phyloP scores from a whole-genome alignment of 2,113 vertebrate species.

The Alosa alosa region DNA sequence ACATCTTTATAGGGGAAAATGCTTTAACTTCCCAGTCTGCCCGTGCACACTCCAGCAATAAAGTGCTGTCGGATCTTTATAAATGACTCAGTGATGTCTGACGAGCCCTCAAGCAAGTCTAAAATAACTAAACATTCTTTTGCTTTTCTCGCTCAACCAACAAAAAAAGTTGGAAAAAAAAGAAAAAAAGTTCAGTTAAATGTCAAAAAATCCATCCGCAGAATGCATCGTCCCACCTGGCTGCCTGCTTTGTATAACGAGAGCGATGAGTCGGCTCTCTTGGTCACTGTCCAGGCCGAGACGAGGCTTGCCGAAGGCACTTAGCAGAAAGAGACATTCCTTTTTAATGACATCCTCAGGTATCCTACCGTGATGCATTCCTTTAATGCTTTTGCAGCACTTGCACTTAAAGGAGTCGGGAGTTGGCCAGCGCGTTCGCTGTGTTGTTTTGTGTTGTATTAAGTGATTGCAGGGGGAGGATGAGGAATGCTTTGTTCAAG shows the following conservation, averaged over 20 bases:
- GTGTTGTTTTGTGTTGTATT: neutral
- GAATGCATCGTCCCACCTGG: too few relatives aligned
- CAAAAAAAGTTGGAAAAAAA: neutral
- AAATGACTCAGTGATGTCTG: neutral
- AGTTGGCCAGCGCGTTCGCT: neutral
- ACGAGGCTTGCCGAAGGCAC: slow-evolving; percentile 8
- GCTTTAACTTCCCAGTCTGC: too few relatives aligned
- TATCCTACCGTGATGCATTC: slow-evolving; percentile 19
- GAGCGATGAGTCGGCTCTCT: neutral
- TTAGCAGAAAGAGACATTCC: slow-evolving; percentile 19
- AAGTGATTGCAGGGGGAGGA: neutral
- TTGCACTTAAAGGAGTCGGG: neutral
- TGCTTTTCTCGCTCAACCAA: too few relatives aligned
- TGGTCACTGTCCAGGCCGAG: neutral
- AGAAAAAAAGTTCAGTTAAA: neutral
- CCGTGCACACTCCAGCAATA: neutral
- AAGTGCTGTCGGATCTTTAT: neutral
- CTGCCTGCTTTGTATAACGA: neutral
- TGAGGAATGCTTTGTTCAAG: neutral
- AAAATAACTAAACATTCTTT: neutral
- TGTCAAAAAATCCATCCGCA: neutral
- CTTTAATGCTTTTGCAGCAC: neutral
- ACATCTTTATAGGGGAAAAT: neutral
- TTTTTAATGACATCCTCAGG: slow-evolving; percentile 2
- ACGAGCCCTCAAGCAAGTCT: neutral